Base-by-base conservation (phyloP, 2,797 vertebrate species). In the Crenichthys baileyi region DNA sequence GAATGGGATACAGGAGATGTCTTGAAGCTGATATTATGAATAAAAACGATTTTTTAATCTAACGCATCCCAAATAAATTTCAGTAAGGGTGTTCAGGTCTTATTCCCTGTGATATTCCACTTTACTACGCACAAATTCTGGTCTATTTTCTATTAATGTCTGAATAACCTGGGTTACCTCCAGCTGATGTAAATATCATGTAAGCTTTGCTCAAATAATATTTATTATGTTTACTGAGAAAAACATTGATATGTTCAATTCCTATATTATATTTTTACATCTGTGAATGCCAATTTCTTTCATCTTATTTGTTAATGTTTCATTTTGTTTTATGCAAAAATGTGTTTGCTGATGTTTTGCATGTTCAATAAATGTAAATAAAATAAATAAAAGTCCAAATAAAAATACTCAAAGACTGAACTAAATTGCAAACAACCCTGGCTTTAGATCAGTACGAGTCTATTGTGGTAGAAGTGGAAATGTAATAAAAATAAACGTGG, bases 341-440 rank as follows among this genome's bases (percentile, higher is more conserved):
- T 26, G 24, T 70, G 41, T 70, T 46, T 46, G 12, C 41, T 15
- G 41, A 70, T 26, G 22, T 44, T 44, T 44, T 68, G 67, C 41
- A 70, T 26, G 41, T 26, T 70, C 13, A 46, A 44, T 70, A 26
- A 44, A 26, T 70, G 12, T 26, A n/a, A 68, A 44, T 68, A 41
- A 13, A 44, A 15, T 0, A 24, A 24, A 22, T 41, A 22, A 67
- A 67, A 67, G 63, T 22, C 7, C n/a, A 15, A n/a, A 16, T 70
- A 46, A 70, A 68, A 44, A 24, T n/a, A 39, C 11, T n/a, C n/a
- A 68, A 80, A 61, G 85, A 79, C 84, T 77, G 86, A 87, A 76
- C 53, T 1, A 24, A 12, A 31, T 4, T 41, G 48, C 0, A 8
- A 84, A 83, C 15, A 36, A 46, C 26, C 26, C 61, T 46, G 67